Percentiles rank a stretch among this genome's conserved stretches.
Evolutionary conservation across 2,113 vertebrate genomes (phyloP).

Genomic region (Poeciliopsis turrubarensis): DNA sequence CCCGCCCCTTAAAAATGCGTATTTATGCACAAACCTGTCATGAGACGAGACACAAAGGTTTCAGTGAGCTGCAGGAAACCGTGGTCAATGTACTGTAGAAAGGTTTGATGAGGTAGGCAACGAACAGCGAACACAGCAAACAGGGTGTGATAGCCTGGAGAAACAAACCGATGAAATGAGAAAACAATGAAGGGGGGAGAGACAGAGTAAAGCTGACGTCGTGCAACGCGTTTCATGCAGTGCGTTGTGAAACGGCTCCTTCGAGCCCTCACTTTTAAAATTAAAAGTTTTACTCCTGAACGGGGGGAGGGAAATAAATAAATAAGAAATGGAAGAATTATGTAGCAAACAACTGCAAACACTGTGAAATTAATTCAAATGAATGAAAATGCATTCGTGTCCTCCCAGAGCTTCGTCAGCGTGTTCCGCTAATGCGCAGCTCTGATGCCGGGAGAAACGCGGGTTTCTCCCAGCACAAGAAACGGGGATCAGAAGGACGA

Average conservation of each 20-base stretch:
- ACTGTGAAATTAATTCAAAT: conserved; percentile 18
- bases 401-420: background rate
- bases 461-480: conserved; percentile 34
- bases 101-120: conserved; percentile 87
- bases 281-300: background rate
- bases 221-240: background rate
- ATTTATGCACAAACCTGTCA: conserved; percentile 80
- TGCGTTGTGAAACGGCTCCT: background rate
- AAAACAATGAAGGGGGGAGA: background rate
- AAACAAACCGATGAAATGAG: background rate
- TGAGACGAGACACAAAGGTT: conserved; percentile 81
- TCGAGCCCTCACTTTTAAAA: background rate
- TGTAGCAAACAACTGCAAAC: background rate
- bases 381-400: conserved; percentile 39
- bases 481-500: conserved; percentile 15
- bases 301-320: background rate
- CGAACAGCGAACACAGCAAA: conserved; percentile 84
- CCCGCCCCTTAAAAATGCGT: background rate
- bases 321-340: background rate
- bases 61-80: conserved; percentile 87
- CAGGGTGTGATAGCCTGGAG: conserved; percentile 89
- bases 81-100: conserved; percentile 89
- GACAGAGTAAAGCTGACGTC: background rate
- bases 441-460: conserved; percentile 12
- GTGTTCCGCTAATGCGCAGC: background rate